Base-by-base conservation (phyloP, 2,888 invertebrate genomes). In the Athalia rosae region DNA sequence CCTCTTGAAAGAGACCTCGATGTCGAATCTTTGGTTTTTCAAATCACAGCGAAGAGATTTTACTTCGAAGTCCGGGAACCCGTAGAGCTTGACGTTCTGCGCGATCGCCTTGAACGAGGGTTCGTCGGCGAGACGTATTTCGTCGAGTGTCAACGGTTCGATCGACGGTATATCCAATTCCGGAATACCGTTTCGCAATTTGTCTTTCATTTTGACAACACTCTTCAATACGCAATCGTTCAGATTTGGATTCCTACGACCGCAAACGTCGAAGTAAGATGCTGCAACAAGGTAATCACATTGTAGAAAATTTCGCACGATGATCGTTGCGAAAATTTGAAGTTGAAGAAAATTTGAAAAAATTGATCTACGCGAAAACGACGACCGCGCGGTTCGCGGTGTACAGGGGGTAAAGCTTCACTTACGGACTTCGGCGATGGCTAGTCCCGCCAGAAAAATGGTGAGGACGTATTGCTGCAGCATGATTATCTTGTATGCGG, bases 141-240 rank as follows among this genome's bases (percentile, higher is more conserved):
- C 53, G 0, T 84, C 82, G 0, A 90, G 74, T 0, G 3, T 0
- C 7, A 90, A 53, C 0, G 89, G 89, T 3, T 90, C 88, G 0
- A 84, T 0, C 0, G 87, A 7, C 0, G 89, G 88, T 3, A 89
- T 73, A 0, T 84, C 80, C 48, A 90, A 62, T 74, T 90, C 89
- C 0, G 87, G 85, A 3, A 89, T 87, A 3, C 90, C 90, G 0
- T 0, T 0, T 1, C 61, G 58, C 0, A 89, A 74, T 8, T 82
- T 82, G 0, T 50, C 77, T 3, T 78, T 79, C 4, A 89, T 41
- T 0, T 47, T 13, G 4, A 59, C 74, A 3, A 87, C 82, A 43
- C 85, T 87, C 0, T 86, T 69, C 8, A 79, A 13, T 2, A 89
- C 67, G 76, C 90, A 90, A 7, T 82, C 50, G 61, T 84, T 78